phyloP scores from a whole-genome alignment of 2,797 vertebrate species.

The Sebastes minor region DNA sequence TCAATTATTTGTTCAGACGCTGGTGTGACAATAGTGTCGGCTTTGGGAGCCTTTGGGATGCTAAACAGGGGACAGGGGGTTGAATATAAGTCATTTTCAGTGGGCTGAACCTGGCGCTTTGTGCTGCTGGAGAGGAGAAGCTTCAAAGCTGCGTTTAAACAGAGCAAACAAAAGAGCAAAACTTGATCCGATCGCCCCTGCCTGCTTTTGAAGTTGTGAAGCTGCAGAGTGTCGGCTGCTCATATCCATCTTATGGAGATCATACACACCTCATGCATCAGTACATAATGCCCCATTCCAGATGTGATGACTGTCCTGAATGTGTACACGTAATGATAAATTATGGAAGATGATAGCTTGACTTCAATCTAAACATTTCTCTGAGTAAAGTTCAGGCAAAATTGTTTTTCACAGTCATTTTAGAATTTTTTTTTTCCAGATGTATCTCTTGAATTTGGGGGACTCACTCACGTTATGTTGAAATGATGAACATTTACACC shows the following conservation, averaged over 20 bases:
- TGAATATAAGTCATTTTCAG: constrained; percentile 77
- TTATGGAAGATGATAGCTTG: neutral
- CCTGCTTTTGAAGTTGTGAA: constrained; percentile 92
- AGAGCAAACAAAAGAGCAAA: constrained; percentile 77
- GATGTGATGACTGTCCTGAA: neutral
- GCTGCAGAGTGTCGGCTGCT: constrained; percentile 72
- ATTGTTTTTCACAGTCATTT: neutral
- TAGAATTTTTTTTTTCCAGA: neutral
- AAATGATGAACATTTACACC: neutral
- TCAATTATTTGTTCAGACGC: constrained; percentile 94
- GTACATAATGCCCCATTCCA: constrained; percentile 1
- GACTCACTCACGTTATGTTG: neutral
- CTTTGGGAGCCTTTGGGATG: constrained; percentile 89
- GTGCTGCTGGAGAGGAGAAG: constrained; percentile 86
- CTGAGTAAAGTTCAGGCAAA: neutral
- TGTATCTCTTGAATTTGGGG: neutral
- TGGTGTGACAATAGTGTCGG: constrained; percentile 77
- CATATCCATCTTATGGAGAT: constrained; percentile 64
- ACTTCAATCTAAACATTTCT: neutral
- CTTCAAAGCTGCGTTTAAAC: constrained; percentile 95
- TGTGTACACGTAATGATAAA: neutral
- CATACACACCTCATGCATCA: constrained; percentile 18
- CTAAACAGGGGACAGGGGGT: constrained; percentile 90
- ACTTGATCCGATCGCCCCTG: constrained; percentile 86
- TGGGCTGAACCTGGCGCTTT: constrained; percentile 81